phyloP scores from a whole-genome alignment of 2,888 invertebrate genomes.

The Spisula subtruncata region DNA sequence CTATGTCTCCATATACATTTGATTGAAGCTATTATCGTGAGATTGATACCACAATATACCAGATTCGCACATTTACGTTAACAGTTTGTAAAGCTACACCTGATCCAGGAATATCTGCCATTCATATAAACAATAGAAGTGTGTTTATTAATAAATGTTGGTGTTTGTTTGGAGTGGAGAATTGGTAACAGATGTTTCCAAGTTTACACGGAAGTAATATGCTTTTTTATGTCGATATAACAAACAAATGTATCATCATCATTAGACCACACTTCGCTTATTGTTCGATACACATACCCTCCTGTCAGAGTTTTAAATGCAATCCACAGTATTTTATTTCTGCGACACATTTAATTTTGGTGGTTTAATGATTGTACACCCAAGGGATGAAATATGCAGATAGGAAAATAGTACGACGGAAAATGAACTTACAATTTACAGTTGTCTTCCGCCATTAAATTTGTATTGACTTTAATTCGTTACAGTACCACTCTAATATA shows the following conservation, averaged over 20 bases:
- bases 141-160: not conserved
- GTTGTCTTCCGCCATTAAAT: too few relatives aligned
- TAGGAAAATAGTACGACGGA: too few relatives aligned
- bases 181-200: not conserved
- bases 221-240: not conserved
- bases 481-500: too few relatives aligned
- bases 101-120: not conserved
- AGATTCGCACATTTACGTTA: not conserved
- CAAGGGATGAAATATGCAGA: too few relatives aligned
- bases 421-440: too few relatives aligned
- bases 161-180: not conserved
- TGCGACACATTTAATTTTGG: too few relatives aligned
- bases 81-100: not conserved
- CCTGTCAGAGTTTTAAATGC: too few relatives aligned
- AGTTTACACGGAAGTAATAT: not conserved
- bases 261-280: not conserved
- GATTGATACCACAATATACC: not conserved
- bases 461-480: too few relatives aligned
- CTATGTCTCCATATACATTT: not conserved
- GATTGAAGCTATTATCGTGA: not conserved
- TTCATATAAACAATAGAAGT: not conserved
- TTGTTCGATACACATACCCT: too few relatives aligned
- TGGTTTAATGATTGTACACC: too few relatives aligned
- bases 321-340: too few relatives aligned
- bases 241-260: not conserved